These are phyloP conservation scores for Bembecia ichneumoniformis DNA, from an alignment of 2,888 invertebrate species.

Conservation along the genomic window DNA sequence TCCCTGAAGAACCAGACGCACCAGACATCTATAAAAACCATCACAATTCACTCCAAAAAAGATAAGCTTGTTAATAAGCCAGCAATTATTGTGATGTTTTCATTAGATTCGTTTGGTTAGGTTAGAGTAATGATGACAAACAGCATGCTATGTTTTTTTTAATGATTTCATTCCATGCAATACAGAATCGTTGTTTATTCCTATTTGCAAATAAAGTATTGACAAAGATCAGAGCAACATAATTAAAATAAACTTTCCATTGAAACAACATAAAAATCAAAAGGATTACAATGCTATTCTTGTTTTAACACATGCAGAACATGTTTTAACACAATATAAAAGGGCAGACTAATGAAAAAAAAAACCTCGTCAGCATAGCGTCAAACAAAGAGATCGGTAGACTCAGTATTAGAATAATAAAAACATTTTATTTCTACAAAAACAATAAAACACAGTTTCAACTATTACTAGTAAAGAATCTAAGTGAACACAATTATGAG, in stretches of 20 bases:
- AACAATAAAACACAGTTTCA: conserved; percentile 15
- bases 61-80: conserved; percentile 34
- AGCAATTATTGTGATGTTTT: not conserved
- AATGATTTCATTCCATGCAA: too few species aligned
- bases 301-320: conserved; percentile 22
- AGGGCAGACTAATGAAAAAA: not conserved
- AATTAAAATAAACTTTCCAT: not conserved
- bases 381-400: conserved; percentile 49
- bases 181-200: too few species aligned
- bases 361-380: conserved; percentile 1
- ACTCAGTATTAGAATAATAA: conserved; percentile 10
- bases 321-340: conserved; percentile 5
- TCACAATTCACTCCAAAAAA: conserved; percentile 45
- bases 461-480: conserved; percentile 4
- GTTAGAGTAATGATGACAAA: too few species aligned
- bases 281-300: conserved; percentile 25
- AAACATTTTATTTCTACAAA: conserved; percentile 15
- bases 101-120: too few species aligned
- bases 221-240: too few species aligned
- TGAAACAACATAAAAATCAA: conserved; percentile 10
- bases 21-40: conserved; percentile 74
- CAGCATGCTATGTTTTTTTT: too few species aligned
- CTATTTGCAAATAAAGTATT: too few species aligned
- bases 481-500: conserved; percentile 14
- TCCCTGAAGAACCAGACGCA: conserved; percentile 74